Percentiles rank a stretch among this genome's conserved stretches.
Conservation (phyloP, 2,888 invertebrate genomes). For the Apodemia duryi region DNA sequence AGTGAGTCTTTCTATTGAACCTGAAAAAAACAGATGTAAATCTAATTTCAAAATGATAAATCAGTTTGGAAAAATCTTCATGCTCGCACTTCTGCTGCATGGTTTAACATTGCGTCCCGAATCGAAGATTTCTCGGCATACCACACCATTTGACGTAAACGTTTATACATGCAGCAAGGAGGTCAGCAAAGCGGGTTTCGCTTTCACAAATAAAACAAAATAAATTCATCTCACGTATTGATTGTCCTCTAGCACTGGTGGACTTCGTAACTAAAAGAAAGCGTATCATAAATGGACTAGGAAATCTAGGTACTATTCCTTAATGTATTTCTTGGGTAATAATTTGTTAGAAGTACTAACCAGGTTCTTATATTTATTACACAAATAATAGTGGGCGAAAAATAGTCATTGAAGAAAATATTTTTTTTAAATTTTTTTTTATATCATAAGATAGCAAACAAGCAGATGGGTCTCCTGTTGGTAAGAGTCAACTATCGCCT, state of each 20-base stretch:
- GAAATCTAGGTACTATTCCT: constrained; percentile 28
- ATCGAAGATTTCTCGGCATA: constrained; percentile 61
- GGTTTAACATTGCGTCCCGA: constrained; percentile 49
- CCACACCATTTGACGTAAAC: constrained; percentile 66
- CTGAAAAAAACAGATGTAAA: background rate
- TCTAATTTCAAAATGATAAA: background rate
- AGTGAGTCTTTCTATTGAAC: background rate
- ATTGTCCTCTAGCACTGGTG: constrained; percentile 72
- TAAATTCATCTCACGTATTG: constrained; percentile 79
- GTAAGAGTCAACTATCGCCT: no score
- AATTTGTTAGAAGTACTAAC: background rate
- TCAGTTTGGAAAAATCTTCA: background rate
- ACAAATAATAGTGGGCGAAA: no score
- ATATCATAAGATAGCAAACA: no score
- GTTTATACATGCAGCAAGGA: constrained; percentile 64
- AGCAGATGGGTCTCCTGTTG: no score
- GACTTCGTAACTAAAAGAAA: constrained; percentile 75
- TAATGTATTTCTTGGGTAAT: background rate
- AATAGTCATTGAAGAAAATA: no score
- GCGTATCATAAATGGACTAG: constrained; percentile 63
- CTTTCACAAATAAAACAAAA: constrained; percentile 78
- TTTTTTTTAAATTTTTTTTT: no score
- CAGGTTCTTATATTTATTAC: background rate
- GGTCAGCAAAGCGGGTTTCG: constrained; percentile 72
- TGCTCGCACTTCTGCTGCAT: background rate